These are phyloP conservation scores for Brachyrhaphis roseni DNA, from an alignment of 2,797 vertebrate genomes.

Conservation along the genomic window DNA sequence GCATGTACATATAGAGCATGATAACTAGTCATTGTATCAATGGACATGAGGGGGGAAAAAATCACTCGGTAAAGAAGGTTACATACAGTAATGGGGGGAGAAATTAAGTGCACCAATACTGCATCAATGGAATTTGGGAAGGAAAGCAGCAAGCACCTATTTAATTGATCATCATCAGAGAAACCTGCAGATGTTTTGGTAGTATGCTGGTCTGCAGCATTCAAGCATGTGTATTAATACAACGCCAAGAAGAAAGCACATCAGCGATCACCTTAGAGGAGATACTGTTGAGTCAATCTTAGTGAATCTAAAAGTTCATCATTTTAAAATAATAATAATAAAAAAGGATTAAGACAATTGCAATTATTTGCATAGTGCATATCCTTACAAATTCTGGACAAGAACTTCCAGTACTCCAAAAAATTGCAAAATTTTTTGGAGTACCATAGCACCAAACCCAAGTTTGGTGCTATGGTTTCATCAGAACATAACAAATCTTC, in stretches of 20 bases:
- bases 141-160: background rate
- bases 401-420: background rate
- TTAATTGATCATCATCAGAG: background rate
- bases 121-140: background rate
- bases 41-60: background rate
- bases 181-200: background rate
- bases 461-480: background rate
- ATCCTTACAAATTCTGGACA: background rate
- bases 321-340: background rate
- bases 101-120: background rate
- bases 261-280: too few relatives aligned
- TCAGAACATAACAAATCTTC: background rate
- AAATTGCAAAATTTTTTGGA: background rate
- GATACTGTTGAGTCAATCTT: background rate
- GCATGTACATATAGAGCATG: conserved; percentile 17
- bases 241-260: background rate
- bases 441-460: too few relatives aligned
- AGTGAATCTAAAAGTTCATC: background rate
- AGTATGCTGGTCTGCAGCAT: background rate
- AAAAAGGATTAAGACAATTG: background rate
- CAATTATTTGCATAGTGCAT: background rate
- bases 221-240: background rate
- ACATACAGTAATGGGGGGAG: background rate
- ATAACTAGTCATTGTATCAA: background rate
- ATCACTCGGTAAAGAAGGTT: background rate